Conservation (phyloP, 92 coral and sea anemone species). For the Zoanthus solanderi region DNA sequence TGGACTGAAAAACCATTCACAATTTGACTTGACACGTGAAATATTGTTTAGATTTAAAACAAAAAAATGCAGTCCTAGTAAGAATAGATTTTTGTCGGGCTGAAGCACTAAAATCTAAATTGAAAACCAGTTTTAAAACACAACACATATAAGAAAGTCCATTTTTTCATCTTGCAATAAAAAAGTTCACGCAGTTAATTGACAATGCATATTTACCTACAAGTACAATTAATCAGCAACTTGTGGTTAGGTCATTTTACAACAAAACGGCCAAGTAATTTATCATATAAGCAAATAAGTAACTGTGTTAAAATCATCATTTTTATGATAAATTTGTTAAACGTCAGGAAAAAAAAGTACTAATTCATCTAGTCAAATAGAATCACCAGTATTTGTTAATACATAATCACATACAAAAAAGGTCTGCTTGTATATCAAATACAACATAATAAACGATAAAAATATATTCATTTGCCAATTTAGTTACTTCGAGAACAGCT, state of each 20-base stretch:
- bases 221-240: too few relatives aligned
- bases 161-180: neutral
- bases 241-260: too few relatives aligned
- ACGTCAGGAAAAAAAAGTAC: neutral
- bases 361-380: neutral
- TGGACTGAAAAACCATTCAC: too few relatives aligned
- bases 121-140: neutral
- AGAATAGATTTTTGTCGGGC: neutral
- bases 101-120: neutral
- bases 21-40: too few relatives aligned
- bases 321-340: too few relatives aligned
- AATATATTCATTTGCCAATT: slow-evolving; percentile 26
- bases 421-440: neutral
- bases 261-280: too few relatives aligned
- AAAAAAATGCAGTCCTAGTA: too few relatives aligned
- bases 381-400: neutral
- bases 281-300: too few relatives aligned
- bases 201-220: too few relatives aligned
- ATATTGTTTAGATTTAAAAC: too few relatives aligned
- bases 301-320: too few relatives aligned
- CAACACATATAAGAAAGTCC: neutral
- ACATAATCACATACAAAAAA: neutral
- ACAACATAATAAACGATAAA: neutral
- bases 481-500: slow-evolving; percentile 14
- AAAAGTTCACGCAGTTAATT: neutral